A percentile compares a stretch with the other conserved stretches of the same genome.
Conservation (phyloP, 2,113 vertebrate genomes). For the Sus scrofa region T2T-Sscrofa CM000820.6:88123501-88124000, state of each 20-base stretch:
- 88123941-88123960: background rate
- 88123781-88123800: background rate
- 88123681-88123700: background rate
- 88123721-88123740: background rate
- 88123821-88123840: background rate
- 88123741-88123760: background rate
- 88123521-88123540: too few relatives aligned
- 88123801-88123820: background rate
- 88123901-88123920: background rate
- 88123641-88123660: too few relatives aligned
- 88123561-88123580: too few relatives aligned
- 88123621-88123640: too few relatives aligned
- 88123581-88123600: too few relatives aligned
- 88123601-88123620: too few relatives aligned
- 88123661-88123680: too few relatives aligned
- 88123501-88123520: too few relatives aligned
- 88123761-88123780: background rate
- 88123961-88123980: background rate
- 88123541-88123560: too few relatives aligned
- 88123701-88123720: background rate
- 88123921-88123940: background rate
- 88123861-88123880: background rate
- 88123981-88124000: background rate
- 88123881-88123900: background rate
- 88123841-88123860: background rate